Conservation (phyloP, 2,113 vertebrate genomes). For the Synchiropus splendidus region DNA sequence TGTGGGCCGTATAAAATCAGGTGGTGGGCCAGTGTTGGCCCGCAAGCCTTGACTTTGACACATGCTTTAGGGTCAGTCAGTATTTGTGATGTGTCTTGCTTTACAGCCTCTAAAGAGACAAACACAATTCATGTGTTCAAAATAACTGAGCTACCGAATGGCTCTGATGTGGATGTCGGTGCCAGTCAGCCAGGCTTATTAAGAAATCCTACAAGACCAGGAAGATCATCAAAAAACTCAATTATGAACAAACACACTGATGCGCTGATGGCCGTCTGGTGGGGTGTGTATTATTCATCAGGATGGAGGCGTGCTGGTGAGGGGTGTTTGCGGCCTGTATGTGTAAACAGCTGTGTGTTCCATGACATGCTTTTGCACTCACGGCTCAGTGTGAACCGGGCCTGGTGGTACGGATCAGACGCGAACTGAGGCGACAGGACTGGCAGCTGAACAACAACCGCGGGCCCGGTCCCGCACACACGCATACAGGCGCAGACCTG, state of each 20-base stretch:
- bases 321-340: conserved; percentile 62
- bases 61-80: too few relatives aligned
- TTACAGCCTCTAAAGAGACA: too few relatives aligned
- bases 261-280: conserved; percentile 57
- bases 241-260: conserved; percentile 5
- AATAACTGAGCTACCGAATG: too few relatives aligned
- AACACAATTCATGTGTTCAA: too few relatives aligned
- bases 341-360: conserved; percentile 90
- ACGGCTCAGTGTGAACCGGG: conserved; percentile 69
- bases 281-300: conserved; percentile 78
- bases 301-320: conserved; percentile 66
- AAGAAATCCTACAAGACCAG: too few relatives aligned
- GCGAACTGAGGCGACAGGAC: conserved; percentile 81
- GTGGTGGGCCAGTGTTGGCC: too few relatives aligned
- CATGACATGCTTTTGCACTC: conserved; percentile 98
- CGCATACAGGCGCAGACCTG: conserved; percentile 5
- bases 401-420: conserved; percentile 85
- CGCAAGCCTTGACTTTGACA: too few relatives aligned
- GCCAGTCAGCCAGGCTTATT: too few relatives aligned
- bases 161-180: too few relatives aligned
- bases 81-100: too few relatives aligned
- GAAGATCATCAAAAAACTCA: too few relatives aligned
- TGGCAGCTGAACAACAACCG: conserved; percentile 72
- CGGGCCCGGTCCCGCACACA: conserved; percentile 4
- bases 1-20: too few relatives aligned